phyloP scores from a whole-genome alignment of 2,113 vertebrate species.

The Psittacula cyanocephala region DNA sequence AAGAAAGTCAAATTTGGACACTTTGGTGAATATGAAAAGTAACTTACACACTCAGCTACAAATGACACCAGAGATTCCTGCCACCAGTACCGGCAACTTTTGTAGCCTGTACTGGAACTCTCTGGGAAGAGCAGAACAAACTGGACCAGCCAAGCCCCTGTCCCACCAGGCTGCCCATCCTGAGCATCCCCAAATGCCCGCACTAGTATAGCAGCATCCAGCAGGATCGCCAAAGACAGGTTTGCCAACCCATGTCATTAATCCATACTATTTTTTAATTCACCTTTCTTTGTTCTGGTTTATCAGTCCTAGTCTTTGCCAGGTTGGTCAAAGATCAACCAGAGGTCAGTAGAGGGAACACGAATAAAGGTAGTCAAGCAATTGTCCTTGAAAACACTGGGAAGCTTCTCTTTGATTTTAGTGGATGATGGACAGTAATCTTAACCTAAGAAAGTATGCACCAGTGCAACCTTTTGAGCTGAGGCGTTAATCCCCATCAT shows the following conservation, averaged over 20 bases:
- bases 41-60: not conserved
- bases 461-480: not conserved
- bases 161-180: not conserved
- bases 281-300: not conserved
- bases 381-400: not conserved
- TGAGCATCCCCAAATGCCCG: not conserved
- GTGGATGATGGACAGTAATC: not conserved
- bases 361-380: not conserved
- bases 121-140: not conserved
- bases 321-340: not conserved
- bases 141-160: not conserved
- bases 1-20: not conserved
- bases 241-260: not conserved
- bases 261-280: not conserved
- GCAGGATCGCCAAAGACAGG: not conserved
- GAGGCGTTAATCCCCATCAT: not conserved
- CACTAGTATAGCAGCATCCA: not conserved
- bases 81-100: not conserved
- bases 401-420: not conserved
- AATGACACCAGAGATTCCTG: not conserved
- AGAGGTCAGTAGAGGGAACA: not conserved
- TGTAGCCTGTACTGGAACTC: not conserved
- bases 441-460: not conserved
- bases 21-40: not conserved
- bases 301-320: not conserved